These are phyloP conservation scores for Lineus longissimus DNA, from an alignment of 1,140 invertebrate genomes.

Conservation along the genomic window DNA sequence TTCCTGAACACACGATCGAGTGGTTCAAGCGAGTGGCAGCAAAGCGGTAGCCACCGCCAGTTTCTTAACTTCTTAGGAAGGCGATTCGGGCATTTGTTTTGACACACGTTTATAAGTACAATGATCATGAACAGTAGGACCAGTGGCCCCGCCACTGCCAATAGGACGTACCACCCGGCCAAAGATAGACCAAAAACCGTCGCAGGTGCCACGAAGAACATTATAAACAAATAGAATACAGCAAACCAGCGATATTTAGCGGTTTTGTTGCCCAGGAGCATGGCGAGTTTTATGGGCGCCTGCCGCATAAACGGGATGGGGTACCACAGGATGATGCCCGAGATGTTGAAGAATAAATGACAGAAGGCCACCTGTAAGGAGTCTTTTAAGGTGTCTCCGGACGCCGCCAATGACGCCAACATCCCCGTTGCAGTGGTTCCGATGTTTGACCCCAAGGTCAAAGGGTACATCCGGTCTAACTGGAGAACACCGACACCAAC, in stretches of 20 bases:
- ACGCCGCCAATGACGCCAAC: constrained; percentile 57
- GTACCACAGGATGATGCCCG: constrained; percentile 61
- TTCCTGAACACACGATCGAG: constrained; percentile 24
- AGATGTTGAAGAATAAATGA: constrained; percentile 48
- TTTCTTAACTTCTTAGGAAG: constrained; percentile 33
- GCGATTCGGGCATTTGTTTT: constrained; percentile 24
- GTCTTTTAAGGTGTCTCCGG: constrained; percentile 39
- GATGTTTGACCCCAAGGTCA: constrained; percentile 63
- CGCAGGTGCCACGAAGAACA: constrained; percentile 59
- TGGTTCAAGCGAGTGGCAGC: constrained; percentile 32
- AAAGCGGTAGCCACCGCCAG: constrained; percentile 42
- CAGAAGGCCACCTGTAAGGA: constrained; percentile 62
- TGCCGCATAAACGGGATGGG: constrained; percentile 58
- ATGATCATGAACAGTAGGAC: constrained; percentile 27
- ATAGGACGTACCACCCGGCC: constrained; percentile 37
- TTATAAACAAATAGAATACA: constrained; percentile 57
- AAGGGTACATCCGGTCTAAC: constrained; percentile 62
- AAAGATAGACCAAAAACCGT: constrained; percentile 54
- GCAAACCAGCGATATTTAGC: constrained; percentile 62
- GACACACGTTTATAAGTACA: constrained; percentile 36
- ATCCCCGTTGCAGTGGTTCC: constrained; percentile 63
- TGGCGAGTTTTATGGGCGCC: constrained; percentile 58
- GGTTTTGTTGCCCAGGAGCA: constrained; percentile 57
- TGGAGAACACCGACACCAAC: constrained; percentile 63
- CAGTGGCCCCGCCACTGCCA: constrained; percentile 29